phyloP scores from a whole-genome alignment of 2,113 vertebrate genomes.

The Leptodactylus fuscus region DNA sequence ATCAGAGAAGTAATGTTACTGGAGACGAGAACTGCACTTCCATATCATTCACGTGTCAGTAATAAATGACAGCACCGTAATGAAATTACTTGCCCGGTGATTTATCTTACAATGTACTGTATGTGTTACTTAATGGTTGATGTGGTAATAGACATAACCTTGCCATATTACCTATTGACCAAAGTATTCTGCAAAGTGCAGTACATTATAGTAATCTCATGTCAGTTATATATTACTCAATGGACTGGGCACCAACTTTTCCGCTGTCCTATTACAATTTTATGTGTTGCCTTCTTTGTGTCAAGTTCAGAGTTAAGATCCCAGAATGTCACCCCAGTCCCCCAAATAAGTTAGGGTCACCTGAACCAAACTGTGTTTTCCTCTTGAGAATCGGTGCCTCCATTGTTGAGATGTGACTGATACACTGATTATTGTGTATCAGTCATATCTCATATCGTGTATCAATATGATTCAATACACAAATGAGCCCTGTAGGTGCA shows the following conservation, averaged over 20 bases:
- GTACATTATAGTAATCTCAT: neutral
- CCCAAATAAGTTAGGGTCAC: too few species aligned
- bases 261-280: neutral
- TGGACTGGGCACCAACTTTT: neutral
- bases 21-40: neutral
- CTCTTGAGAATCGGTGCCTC: too few species aligned
- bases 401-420: too few species aligned
- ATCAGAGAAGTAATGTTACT: neutral
- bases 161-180: neutral
- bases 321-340: too few species aligned
- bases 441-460: too few species aligned
- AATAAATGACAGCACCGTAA: slow-evolving; percentile 30
- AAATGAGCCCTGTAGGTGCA: too few species aligned
- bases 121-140: neutral
- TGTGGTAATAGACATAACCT: neutral
- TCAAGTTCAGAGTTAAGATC: too few species aligned
- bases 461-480: too few species aligned
- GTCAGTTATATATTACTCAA: neutral
- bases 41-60: slow-evolving; percentile 4
- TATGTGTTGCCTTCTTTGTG: neutral
- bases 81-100: slow-evolving; percentile 30
- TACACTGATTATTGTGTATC: too few species aligned
- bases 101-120: neutral
- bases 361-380: too few species aligned
- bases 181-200: neutral